These are phyloP conservation scores for Bombycilla garrulus DNA, from an alignment of 2,113 vertebrate species.

Conservation along the genomic window DNA sequence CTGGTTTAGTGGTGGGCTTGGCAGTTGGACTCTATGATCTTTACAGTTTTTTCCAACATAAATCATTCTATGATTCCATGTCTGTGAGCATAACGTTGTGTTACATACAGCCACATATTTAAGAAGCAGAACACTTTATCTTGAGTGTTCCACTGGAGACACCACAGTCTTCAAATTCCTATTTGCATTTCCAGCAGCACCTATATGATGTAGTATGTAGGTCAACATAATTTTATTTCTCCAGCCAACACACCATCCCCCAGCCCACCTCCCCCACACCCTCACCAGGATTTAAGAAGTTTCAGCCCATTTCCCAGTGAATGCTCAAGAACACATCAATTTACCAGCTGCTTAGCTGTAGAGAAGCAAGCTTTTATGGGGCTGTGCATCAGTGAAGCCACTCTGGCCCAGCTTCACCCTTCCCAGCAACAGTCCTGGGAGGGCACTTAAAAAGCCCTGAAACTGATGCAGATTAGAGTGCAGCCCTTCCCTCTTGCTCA, in stretches of 20 bases:
- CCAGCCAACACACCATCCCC: neutral
- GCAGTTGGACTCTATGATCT: neutral
- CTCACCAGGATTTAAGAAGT: neutral
- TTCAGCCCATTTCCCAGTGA: neutral
- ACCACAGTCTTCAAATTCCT: neutral
- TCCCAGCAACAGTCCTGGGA: neutral
- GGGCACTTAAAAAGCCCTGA: neutral
- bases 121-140: neutral
- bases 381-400: neutral
- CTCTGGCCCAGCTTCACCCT: neutral
- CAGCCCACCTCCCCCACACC: accelerated
- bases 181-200: neutral
- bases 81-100: neutral
- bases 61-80: neutral
- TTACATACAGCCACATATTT: neutral
- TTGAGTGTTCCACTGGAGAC: neutral
- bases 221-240: neutral
- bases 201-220: neutral
- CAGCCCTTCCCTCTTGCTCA: neutral
- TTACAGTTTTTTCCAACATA: neutral
- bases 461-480: neutral
- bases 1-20: neutral
- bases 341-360: neutral
- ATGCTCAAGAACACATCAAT: neutral
- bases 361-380: neutral